Base-by-base conservation (phyloP, 1,140 invertebrate species). In the Neodiprion lecontei region DNA sequence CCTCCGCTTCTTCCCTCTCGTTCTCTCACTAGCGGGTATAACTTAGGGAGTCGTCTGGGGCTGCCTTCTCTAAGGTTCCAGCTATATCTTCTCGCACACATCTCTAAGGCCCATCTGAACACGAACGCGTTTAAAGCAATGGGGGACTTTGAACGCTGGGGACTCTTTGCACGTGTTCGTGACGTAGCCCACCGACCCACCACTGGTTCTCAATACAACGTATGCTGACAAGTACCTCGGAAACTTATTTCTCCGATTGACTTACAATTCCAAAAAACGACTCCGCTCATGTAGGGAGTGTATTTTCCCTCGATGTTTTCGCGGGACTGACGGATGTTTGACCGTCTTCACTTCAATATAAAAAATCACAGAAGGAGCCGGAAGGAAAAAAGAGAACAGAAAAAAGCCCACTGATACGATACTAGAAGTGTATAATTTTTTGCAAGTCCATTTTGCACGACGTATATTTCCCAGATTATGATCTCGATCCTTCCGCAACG, bases 111-210 rank as follows among this genome's bases (percentile, higher is more conserved):
- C 79, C 77, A 80, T 84, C 79, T 78, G 79, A 83, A 82, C 81
- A 78, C 77, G 79, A 82, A 85, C 82, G 81, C 82, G 81, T 86
- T 84, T 80, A 80, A 40, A 40, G 28, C 77, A 69, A 28, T 40
- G 53, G 53, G 28, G 53, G 53, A 61, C 53, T 17, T 40, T 40
- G 28, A 40, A 40, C 53, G 11, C 53, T 61, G 53, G 53, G 53
- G 53, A 61, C 53, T 61, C 53, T 61, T 61, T 87, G 86, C 87
- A 88, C 87, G 87, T 88, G 87, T 88, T 88, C 83, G 82, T 87
- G 86, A 88, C 85, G 87, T 88, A 87, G 53, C 3, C 9, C 80
- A 74, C 72, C 70, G 28, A 40, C 28, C 28, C 28, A 40, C 28
- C 28, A 40, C 28, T 40, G 87, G 85, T 87, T 88, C 87, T 88